These are phyloP conservation scores for Stegodyphus dumicola DNA, from an alignment of 1,140 invertebrate genomes.

Conservation along the genomic window DNA sequence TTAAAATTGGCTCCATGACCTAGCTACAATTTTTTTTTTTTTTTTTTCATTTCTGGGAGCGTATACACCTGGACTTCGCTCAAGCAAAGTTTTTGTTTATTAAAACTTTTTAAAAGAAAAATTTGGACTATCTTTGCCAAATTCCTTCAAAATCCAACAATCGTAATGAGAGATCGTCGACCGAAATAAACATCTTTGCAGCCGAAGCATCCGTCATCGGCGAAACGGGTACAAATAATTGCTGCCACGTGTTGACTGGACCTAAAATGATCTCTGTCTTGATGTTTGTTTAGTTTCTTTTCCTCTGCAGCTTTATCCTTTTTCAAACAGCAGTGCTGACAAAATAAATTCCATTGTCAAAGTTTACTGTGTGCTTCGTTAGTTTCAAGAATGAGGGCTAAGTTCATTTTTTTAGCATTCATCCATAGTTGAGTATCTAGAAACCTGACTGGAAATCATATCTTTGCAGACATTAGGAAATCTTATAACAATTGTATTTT, in stretches of 20 bases:
- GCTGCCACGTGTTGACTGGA: constrained; percentile 20
- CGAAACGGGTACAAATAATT: constrained; percentile 22
- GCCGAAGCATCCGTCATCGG: not conserved
- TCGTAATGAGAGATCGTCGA: not conserved
- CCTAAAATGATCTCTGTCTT: constrained; percentile 33
- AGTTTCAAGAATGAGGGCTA: constrained; percentile 16
- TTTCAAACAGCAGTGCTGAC: constrained; percentile 8
- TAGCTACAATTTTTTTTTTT: not conserved
- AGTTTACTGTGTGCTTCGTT: constrained; percentile 31
- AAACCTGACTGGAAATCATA: constrained; percentile 38
- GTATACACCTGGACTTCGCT: constrained; percentile 12
- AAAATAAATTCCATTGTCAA: constrained; percentile 23
- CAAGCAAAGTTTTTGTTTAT: constrained; percentile 19
- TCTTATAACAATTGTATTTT: constrained; percentile 43
- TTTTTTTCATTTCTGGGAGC: not conserved
- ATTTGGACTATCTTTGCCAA: constrained; percentile 7
- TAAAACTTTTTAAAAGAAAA: constrained; percentile 2
- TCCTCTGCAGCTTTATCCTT: constrained; percentile 13
- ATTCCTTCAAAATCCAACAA: not conserved
- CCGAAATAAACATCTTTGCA: not conserved
- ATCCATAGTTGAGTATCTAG: constrained; percentile 35
- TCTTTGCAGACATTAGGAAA: constrained; percentile 43
- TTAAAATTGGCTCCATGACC: constrained; percentile 40
- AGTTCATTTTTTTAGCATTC: constrained; percentile 13
- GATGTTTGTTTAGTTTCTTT: constrained; percentile 34